These are phyloP conservation scores for Papilio polyxenes DNA, from an alignment of 1,140 invertebrate species.

Conservation along the genomic window DNA sequence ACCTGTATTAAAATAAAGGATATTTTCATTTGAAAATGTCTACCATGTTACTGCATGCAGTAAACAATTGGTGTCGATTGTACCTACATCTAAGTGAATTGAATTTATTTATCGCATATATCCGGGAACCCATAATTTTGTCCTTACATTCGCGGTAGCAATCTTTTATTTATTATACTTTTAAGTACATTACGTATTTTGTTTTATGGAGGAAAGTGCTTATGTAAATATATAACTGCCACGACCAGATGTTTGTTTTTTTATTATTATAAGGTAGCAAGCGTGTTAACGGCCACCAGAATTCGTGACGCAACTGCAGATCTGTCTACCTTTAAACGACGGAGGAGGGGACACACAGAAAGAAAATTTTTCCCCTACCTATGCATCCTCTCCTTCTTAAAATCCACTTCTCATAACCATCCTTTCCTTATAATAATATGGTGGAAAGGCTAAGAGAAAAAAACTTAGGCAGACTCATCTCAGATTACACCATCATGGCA, in stretches of 20 bases:
- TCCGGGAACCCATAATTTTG: conserved; percentile 30
- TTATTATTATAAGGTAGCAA: background rate
- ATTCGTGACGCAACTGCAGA: too few relatives aligned
- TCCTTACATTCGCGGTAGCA: background rate
- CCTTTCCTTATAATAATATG: too few relatives aligned
- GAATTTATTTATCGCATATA: conserved; percentile 32
- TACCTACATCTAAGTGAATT: conserved; percentile 24
- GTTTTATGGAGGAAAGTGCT: background rate
- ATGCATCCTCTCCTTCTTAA: too few relatives aligned
- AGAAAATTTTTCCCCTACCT: too few relatives aligned
- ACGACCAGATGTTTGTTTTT: background rate
- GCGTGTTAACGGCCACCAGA: too few relatives aligned
- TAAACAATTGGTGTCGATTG: conserved; percentile 39
- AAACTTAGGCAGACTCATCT: too few relatives aligned
- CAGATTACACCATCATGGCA: too few relatives aligned
- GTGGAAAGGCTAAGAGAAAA: too few relatives aligned
- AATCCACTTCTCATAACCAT: too few relatives aligned
- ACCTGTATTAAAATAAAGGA: background rate
- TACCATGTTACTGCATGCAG: conserved; percentile 10
- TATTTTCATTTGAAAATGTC: background rate
- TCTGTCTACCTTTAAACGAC: too few relatives aligned
- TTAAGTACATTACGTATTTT: background rate
- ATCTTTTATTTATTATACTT: conserved; percentile 20
- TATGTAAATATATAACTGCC: background rate
- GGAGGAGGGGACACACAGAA: too few relatives aligned